These are phyloP conservation scores for Mechanitis messenoides DNA, from an alignment of 2,888 invertebrate genomes.

Conservation along the genomic window DNA sequence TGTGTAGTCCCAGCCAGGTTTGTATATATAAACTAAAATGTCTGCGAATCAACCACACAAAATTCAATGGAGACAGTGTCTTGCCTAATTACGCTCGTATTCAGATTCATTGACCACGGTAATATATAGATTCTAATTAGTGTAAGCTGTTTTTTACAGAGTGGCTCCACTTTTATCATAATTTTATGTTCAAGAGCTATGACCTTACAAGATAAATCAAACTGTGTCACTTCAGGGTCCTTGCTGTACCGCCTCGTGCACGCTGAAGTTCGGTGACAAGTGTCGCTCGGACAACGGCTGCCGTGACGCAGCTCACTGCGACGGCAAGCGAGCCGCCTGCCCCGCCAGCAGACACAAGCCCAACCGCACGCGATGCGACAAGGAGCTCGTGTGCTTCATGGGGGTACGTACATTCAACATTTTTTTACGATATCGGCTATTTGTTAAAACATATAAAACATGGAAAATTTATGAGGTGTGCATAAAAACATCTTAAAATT, in stretches of 20 bases:
- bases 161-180: too few species aligned
- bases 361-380: slow-evolving; percentile 96
- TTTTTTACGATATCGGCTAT: not conserved
- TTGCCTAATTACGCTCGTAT: too few species aligned
- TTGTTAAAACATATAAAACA: too few species aligned
- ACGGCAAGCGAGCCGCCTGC: slow-evolving; percentile 91
- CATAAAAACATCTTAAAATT: not conserved
- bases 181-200: too few species aligned
- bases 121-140: too few species aligned
- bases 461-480: not conserved
- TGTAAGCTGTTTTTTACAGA: too few species aligned
- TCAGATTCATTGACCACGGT: too few species aligned
- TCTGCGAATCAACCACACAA: not conserved
- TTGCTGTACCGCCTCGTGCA: slow-evolving; percentile 93
- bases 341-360: slow-evolving; percentile 94
- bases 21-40: slow-evolving; percentile 12
- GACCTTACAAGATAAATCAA: not conserved
- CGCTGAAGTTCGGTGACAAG: slow-evolving; percentile 89
- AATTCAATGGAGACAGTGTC: too few species aligned
- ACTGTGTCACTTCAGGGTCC: slow-evolving; percentile 81
- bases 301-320: slow-evolving; percentile 93
- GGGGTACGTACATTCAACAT: slow-evolving; percentile 82
- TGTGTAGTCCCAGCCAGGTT: slow-evolving; percentile 89
- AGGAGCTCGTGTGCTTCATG: slow-evolving; percentile 97
- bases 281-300: slow-evolving; percentile 97